These are phyloP conservation scores for Maniola hyperantus DNA, from an alignment of 2,888 invertebrate species.

Conservation along the genomic window DNA sequence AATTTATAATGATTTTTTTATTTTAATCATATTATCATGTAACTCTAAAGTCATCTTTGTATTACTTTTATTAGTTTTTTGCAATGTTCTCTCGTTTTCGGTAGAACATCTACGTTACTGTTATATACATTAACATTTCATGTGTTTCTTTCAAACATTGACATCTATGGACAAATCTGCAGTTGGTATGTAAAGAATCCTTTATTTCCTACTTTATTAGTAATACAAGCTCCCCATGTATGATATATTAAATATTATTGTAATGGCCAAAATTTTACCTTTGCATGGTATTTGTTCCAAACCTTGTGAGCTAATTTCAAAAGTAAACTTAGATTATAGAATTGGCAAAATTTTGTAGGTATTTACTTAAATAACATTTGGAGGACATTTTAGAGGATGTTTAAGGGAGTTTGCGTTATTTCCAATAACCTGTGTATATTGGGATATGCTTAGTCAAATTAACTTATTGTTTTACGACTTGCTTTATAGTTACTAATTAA, in stretches of 20 bases:
- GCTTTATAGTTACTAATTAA: background rate
- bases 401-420: slow-evolving; percentile 31
- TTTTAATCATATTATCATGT: background rate
- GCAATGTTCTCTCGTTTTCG: slow-evolving; percentile 3
- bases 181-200: slow-evolving; percentile 76
- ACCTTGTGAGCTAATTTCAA: background rate
- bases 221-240: slow-evolving; percentile 55
- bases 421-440: slow-evolving; percentile 30
- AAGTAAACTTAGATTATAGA: background rate
- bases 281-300: slow-evolving; percentile 51
- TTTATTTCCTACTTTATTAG: slow-evolving; percentile 47
- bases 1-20: background rate
- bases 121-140: slow-evolving; percentile 55
- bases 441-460: slow-evolving; percentile 52
- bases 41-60: background rate
- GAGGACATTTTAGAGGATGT: background rate
- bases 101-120: slow-evolving; percentile 18
- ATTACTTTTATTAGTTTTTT: background rate
- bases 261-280: slow-evolving; percentile 39
- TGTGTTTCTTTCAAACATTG: slow-evolving; percentile 73
- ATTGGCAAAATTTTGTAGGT: background rate
- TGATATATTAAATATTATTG: slow-evolving; percentile 15
- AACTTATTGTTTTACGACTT: background rate
- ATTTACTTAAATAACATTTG: background rate
- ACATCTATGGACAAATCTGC: slow-evolving; percentile 70